phyloP scores from a whole-genome alignment of 2,113 vertebrate species.

The Hydrochoerus hydrochaeris region DNA sequence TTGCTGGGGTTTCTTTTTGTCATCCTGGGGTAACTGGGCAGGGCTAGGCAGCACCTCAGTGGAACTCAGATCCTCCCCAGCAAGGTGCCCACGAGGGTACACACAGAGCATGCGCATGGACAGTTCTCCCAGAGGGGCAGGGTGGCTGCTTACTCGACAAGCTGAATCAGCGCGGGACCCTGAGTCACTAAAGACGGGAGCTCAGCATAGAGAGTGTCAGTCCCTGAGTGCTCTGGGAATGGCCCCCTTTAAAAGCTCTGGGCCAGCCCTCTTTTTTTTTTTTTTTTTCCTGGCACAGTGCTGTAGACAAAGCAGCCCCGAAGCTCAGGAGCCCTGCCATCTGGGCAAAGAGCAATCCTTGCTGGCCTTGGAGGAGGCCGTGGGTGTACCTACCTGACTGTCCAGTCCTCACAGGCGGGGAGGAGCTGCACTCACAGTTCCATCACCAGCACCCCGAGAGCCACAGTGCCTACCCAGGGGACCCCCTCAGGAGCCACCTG shows the following conservation, averaged over 20 bases:
- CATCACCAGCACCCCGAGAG: not conserved
- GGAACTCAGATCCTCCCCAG: too few relatives aligned
- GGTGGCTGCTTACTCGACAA: not conserved
- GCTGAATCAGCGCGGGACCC: not conserved
- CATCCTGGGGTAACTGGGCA: too few relatives aligned
- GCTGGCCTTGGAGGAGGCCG: not conserved
- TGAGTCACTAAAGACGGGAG: constrained; percentile 64
- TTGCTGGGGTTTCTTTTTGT: not conserved
- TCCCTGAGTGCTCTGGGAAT: not conserved
- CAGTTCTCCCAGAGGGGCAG: not conserved
- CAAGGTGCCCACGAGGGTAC: not conserved
- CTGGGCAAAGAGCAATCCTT: not conserved
- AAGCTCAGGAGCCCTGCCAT: not conserved
- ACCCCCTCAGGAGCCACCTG: not conserved
- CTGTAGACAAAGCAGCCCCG: not conserved
- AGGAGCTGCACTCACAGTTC: not conserved
- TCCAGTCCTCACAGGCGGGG: not conserved
- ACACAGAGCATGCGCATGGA: not conserved
- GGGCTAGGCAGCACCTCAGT: not conserved
- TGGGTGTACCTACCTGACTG: not conserved
- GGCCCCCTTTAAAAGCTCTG: not conserved
- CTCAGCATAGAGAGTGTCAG: not conserved
- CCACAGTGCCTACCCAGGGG: not conserved
- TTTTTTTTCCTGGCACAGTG: not conserved
- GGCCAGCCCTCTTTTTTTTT: not conserved